Evolutionary conservation across 2,888 invertebrate species (phyloP).

Genomic region (Drosophila ezoana): DNA sequence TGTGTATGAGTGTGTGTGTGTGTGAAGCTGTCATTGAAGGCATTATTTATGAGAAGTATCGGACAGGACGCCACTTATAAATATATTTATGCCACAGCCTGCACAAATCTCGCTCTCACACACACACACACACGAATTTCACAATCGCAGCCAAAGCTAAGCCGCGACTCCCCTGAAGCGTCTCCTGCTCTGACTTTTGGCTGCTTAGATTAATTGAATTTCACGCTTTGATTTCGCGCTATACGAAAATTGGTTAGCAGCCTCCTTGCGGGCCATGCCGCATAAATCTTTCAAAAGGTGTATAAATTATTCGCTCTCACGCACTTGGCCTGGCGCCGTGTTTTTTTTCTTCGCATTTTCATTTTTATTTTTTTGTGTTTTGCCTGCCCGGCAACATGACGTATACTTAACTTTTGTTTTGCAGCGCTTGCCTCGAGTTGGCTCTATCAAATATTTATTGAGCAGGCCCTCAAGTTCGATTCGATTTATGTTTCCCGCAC

Average conservation of each 20-base stretch:
- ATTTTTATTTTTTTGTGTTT: slow-evolving; percentile 7
- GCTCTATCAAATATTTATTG: slow-evolving; percentile 76
- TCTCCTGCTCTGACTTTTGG: slow-evolving; percentile 1
- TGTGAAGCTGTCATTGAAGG: slow-evolving; percentile 37
- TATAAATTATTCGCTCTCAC: slow-evolving; percentile 76
- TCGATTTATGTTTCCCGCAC: slow-evolving; percentile 71
- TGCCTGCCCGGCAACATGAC: slow-evolving; percentile 45
- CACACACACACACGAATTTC: slow-evolving; percentile 2
- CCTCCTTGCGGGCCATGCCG: slow-evolving; percentile 45
- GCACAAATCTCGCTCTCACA: slow-evolving; percentile 21
- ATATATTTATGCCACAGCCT: slow-evolving; percentile 57
- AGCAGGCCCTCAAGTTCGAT: slow-evolving; percentile 67
- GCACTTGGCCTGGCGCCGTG: slow-evolving; percentile 51
- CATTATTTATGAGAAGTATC: slow-evolving; percentile 60
- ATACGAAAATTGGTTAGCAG: slow-evolving; percentile 51
- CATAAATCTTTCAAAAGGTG: slow-evolving; percentile 79
- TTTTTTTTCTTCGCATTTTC: slow-evolving; percentile 49
- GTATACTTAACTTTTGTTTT: slow-evolving; percentile 61
- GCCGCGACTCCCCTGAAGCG: slow-evolving; percentile 4
- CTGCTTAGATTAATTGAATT: slow-evolving; percentile 78
- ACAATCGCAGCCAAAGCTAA: slow-evolving; percentile 23
- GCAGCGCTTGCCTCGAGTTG: slow-evolving; percentile 41
- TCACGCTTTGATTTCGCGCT: slow-evolving; percentile 77
- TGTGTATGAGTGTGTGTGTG: slow-evolving; percentile 16
- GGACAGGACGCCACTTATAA: slow-evolving; percentile 62